Percentiles rank a stretch among this genome's conserved stretches.
Conservation (phyloP, 2,888 invertebrate genomes). For the Eulithis prunata region DNA sequence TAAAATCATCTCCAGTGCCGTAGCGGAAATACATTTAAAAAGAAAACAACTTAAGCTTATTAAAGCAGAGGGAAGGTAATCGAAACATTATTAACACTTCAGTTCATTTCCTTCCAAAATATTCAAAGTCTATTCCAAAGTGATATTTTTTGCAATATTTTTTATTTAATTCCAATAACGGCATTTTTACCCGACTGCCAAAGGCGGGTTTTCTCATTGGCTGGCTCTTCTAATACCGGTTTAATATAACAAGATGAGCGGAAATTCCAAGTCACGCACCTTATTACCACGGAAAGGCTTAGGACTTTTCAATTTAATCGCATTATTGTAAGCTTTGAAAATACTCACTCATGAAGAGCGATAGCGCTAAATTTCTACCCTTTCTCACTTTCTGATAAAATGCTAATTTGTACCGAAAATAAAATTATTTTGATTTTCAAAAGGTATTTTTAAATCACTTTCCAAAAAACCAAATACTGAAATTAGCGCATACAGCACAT, state of each 20-base stretch:
- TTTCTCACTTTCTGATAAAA: no score
- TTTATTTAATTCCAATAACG: constrained; percentile 34
- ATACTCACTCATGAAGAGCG: constrained; percentile 60
- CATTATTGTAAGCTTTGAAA: constrained; percentile 71
- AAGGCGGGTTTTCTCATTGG: constrained; percentile 15
- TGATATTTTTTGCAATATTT: constrained; percentile 29
- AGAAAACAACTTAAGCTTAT: constrained; percentile 29
- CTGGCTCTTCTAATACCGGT: constrained; percentile 33
- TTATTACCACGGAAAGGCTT: constrained; percentile 74
- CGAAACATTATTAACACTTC: constrained; percentile 33
- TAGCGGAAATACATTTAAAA: constrained; percentile 27
- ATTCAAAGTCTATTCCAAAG: constrained; percentile 23
- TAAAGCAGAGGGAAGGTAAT: constrained; percentile 20
- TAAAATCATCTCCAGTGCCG: constrained; percentile 7
- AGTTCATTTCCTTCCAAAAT: constrained; percentile 25
- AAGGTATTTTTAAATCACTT: no score
- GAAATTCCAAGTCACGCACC: constrained; percentile 78
- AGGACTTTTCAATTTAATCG: constrained; percentile 77
- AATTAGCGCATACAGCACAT: no score
- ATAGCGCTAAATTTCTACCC: constrained; percentile 39
- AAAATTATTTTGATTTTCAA: no score
- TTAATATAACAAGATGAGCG: constrained; percentile 75
- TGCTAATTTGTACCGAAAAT: no score
- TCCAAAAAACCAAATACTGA: no score
- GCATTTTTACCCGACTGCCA: constrained; percentile 12